Evolutionary conservation across 2,113 vertebrate species (phyloP).

Genomic region (Zapus hudsonius): DNA sequence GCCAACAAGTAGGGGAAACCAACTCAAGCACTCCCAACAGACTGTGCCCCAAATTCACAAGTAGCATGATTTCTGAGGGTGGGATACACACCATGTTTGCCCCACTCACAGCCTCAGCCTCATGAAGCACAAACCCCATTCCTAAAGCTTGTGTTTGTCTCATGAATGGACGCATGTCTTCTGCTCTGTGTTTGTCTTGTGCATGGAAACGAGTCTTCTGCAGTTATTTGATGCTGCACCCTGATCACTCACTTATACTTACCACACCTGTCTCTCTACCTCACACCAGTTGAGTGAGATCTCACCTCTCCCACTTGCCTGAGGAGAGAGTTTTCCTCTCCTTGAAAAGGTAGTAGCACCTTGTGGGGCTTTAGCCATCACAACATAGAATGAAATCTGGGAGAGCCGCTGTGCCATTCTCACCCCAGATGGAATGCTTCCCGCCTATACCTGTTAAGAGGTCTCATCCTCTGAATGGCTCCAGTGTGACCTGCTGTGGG

Average conservation of each 20-base stretch:
- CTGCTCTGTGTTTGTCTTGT: no score
- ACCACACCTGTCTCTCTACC: constrained; percentile 11
- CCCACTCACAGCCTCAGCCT: neutral
- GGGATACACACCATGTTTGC: neutral
- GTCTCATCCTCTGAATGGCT: neutral
- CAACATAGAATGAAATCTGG: neutral
- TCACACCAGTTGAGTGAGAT: neutral
- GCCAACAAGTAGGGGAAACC: neutral
- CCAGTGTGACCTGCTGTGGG: neutral
- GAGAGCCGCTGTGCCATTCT: neutral
- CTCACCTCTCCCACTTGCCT: neutral
- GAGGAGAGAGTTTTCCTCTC: neutral
- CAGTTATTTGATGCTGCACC: neutral
- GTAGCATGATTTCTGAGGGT: fast-evolving
- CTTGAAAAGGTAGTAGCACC: constrained; percentile 17
- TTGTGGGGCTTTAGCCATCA: neutral
- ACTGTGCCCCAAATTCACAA: fast-evolving
- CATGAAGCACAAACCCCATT: neutral
- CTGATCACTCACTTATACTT: neutral
- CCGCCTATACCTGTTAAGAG: neutral
- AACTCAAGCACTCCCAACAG: neutral
- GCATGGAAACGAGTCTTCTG: neutral
- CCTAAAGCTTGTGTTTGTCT: neutral
- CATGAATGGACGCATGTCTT: neutral
- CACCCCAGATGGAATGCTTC: neutral